phyloP scores from a whole-genome alignment of 2,888 invertebrate species.

The Philopedon plagiatum region DNA sequence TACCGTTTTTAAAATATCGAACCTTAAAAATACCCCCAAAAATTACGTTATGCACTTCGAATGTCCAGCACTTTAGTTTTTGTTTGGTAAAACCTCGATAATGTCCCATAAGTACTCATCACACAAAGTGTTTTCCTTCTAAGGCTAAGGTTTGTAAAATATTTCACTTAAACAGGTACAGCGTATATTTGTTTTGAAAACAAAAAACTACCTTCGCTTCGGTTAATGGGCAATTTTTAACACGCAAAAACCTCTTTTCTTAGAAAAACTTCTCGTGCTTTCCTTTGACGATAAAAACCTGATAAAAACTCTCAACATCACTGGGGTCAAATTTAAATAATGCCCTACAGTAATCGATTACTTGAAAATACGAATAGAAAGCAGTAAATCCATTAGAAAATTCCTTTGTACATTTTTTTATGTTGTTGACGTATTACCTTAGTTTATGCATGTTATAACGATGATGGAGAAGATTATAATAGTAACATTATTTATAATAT shows the following conservation, averaged over 20 bases:
- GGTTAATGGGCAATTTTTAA: conserved; percentile 9
- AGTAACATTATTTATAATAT: too few species aligned
- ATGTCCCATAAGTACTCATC: too few species aligned
- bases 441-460: too few species aligned
- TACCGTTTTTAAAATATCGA: too few species aligned
- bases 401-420: not conserved
- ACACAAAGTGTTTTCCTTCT: too few species aligned
- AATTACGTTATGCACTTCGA: too few species aligned
- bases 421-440: too few species aligned
- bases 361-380: not conserved
- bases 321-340: conserved; percentile 16
- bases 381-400: conserved; percentile 20
- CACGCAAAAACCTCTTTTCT: conserved; percentile 9
- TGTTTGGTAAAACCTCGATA: too few species aligned
- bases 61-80: too few species aligned
- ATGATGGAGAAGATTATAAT: too few species aligned
- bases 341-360: conserved; percentile 16
- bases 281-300: conserved; percentile 11
- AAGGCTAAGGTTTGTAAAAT: too few species aligned
- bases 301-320: conserved; percentile 17
- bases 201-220: not conserved
- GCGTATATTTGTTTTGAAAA: not conserved
- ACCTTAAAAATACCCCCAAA: too few species aligned
- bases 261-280: conserved; percentile 9
- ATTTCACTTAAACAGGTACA: not conserved